phyloP scores from a whole-genome alignment of 2,888 invertebrate species.

The Dryobota labecula region DNA sequence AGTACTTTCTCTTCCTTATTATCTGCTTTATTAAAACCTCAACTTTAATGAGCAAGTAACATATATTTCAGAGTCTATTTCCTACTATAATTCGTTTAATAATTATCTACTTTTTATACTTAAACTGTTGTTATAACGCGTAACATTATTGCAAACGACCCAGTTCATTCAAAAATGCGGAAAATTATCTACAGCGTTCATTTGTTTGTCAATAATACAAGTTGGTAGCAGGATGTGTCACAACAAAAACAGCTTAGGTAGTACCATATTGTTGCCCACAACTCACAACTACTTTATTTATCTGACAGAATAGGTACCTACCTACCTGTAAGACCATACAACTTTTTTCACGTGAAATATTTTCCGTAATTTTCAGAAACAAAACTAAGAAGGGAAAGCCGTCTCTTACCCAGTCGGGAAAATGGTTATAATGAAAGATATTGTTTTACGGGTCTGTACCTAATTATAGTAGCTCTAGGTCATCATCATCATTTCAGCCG shows the following conservation, averaged over 20 bases:
- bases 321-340: no score
- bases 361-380: no score
- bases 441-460: no score
- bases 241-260: not conserved
- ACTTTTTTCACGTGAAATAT: no score
- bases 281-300: not conserved
- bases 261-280: no score
- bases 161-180: constrained; percentile 32
- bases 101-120: constrained; percentile 21
- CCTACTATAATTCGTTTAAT: constrained; percentile 49
- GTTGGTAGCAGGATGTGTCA: not conserved
- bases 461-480: no score
- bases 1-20: constrained; percentile 11
- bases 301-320: no score
- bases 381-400: no score
- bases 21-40: constrained; percentile 13
- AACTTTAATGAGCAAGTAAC: constrained; percentile 12
- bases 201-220: constrained; percentile 42
- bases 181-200: constrained; percentile 21
- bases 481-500: no score
- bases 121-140: constrained; percentile 9
- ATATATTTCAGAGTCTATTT: constrained; percentile 51
- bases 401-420: no score
- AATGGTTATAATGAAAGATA: no score
- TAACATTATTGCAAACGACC: constrained; percentile 23